These are phyloP conservation scores for Lithobius niger DNA, from an alignment of 1,140 invertebrate species.

Conservation along the genomic window DNA sequence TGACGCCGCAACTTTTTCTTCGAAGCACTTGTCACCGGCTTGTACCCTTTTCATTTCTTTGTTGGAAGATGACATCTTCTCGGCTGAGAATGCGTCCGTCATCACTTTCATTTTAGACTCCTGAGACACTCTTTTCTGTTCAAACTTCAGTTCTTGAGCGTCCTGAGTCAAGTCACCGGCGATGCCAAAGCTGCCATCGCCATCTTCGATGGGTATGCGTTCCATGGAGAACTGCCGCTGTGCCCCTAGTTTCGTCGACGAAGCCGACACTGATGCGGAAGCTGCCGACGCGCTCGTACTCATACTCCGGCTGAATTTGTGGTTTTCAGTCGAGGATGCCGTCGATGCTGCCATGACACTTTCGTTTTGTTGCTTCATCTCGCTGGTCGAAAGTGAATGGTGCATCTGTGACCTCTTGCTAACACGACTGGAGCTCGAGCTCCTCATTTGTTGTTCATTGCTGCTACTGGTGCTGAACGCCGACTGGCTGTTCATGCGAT, in stretches of 20 bases:
- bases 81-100: conserved; percentile 66
- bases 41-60: conserved; percentile 63
- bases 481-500: neutral
- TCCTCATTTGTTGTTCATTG: neutral
- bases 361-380: conserved; percentile 6
- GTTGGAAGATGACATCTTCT: conserved; percentile 53
- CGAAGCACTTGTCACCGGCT: conserved; percentile 61
- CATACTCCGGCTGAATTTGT: conserved; percentile 3
- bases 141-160: conserved; percentile 55
- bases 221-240: conserved; percentile 1
- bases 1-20: conserved; percentile 47
- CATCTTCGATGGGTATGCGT: neutral
- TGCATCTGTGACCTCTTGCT: conserved; percentile 6
- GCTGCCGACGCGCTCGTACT: neutral
- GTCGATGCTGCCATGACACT: neutral
- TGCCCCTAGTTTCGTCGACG: neutral
- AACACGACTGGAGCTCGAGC: neutral
- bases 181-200: neutral
- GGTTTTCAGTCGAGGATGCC: conserved; percentile 1
- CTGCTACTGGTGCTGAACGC: neutral
- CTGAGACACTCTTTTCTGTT: conserved; percentile 60
- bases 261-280: neutral
- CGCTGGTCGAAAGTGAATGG: conserved; percentile 7
- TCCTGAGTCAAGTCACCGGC: neutral
- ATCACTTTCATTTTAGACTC: conserved; percentile 63